Conservation (phyloP, 2,888 invertebrate genomes). For the Acholoe squamosa region DNA sequence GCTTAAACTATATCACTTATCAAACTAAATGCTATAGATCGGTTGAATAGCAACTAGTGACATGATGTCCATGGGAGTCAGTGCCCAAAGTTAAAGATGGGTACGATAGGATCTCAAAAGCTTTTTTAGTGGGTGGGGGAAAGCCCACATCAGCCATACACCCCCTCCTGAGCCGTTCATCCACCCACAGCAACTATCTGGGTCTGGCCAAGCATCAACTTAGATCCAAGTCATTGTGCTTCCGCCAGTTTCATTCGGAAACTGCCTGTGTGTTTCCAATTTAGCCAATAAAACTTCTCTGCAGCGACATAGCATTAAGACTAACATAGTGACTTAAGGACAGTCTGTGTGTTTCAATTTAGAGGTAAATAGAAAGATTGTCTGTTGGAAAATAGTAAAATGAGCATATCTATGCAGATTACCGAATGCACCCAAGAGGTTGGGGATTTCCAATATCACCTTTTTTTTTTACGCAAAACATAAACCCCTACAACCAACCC, state of each 20-base stretch:
- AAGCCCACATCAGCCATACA: background rate
- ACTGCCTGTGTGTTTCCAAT: background rate
- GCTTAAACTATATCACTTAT: too few relatives aligned
- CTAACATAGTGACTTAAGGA: too few relatives aligned
- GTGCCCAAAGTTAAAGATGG: background rate
- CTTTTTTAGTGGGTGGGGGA: background rate
- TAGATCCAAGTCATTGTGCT: background rate
- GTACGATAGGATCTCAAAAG: background rate
- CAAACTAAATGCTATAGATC: too few relatives aligned
- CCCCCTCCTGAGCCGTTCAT: background rate
- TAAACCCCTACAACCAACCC: conserved; percentile 1
- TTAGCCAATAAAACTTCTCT: too few relatives aligned
- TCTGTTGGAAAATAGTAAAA: too few relatives aligned
- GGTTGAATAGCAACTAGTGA: too few relatives aligned
- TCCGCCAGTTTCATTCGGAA: background rate
- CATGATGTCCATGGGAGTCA: too few relatives aligned
- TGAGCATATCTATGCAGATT: background rate
- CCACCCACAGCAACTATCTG: background rate
- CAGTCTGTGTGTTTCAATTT: too few relatives aligned
- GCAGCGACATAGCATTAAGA: too few relatives aligned
- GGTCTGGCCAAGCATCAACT: background rate
- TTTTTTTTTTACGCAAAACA: conserved; percentile 28
- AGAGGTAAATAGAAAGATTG: too few relatives aligned
- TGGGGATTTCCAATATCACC: conserved; percentile 5
- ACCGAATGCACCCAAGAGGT: background rate